A percentile compares a stretch with the other conserved stretches of the same genome.
Conservation (phyloP, 2,797 vertebrate genomes). For the Gymnopithys bicolor region DNA sequence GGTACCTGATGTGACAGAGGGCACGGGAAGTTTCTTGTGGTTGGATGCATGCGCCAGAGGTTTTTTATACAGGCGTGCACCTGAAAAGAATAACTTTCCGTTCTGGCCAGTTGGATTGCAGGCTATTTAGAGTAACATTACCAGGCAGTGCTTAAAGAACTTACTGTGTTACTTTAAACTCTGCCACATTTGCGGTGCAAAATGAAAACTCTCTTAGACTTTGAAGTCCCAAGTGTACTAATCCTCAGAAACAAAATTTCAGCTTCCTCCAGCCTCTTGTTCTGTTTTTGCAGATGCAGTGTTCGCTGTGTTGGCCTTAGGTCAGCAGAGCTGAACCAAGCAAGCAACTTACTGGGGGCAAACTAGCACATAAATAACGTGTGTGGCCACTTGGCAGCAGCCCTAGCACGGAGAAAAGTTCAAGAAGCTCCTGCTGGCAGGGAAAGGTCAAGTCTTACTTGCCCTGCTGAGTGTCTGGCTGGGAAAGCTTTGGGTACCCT, state of each 20-base stretch:
- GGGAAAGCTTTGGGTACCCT: not conserved
- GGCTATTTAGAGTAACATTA: conserved; percentile 67
- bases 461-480: not conserved
- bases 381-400: conserved; percentile 11
- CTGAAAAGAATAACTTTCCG: conserved; percentile 16
- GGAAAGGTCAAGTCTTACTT: conserved; percentile 10
- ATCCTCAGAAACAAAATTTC: not conserved
- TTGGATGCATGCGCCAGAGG: not conserved
- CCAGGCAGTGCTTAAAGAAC: not conserved
- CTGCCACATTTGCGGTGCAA: not conserved
- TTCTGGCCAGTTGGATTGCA: not conserved
- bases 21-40: not conserved
- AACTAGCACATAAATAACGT: not conserved
- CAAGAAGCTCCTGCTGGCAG: not conserved
- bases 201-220: not conserved
- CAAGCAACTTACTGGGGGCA: not conserved
- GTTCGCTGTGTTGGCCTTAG: accelerated
- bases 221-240: not conserved
- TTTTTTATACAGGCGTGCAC: conserved; percentile 58
- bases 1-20: conserved; percentile 23
- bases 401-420: not conserved
- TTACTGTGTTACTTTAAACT: not conserved
- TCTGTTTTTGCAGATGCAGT: not conserved
- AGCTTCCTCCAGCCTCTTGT: not conserved
- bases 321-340: not conserved